These are phyloP conservation scores for Drosophila nr. medialis DNA, from an alignment of 2,888 invertebrate genomes.

Conservation along the genomic window DNA sequence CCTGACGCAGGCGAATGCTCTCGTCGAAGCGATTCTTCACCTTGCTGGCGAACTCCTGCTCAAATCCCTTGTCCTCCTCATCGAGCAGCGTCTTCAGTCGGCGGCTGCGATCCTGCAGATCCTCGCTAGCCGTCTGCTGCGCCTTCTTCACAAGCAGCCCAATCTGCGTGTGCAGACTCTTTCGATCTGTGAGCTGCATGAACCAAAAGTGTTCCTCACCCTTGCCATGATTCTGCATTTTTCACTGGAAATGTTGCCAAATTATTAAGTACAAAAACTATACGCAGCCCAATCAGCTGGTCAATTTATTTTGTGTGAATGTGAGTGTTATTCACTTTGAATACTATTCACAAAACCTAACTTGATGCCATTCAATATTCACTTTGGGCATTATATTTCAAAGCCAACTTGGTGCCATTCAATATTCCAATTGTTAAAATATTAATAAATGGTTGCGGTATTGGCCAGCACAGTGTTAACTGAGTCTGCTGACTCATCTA, in stretches of 20 bases:
- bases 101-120: constrained; percentile 69
- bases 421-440: background rate
- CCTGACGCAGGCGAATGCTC: constrained; percentile 78
- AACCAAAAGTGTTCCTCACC: constrained; percentile 70
- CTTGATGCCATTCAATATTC: background rate
- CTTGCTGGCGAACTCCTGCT: constrained; percentile 78
- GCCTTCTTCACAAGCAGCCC: constrained; percentile 78
- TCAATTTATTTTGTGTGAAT: constrained; percentile 23
- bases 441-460: background rate
- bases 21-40: constrained; percentile 80
- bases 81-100: constrained; percentile 71
- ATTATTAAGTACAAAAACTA: constrained; percentile 5
- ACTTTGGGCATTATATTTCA: background rate
- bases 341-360: background rate
- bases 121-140: constrained; percentile 66
- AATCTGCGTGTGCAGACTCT: constrained; percentile 78
- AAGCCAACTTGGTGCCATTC: background rate
- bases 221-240: constrained; percentile 54
- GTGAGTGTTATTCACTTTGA: background rate
- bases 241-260: background rate
- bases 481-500: background rate
- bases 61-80: constrained; percentile 77
- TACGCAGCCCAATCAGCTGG: constrained; percentile 12
- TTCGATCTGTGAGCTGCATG: constrained; percentile 76
- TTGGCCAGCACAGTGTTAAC: background rate